These are phyloP conservation scores for Platycnemis pennipes DNA, from an alignment of 2,888 invertebrate genomes.

Conservation along the genomic window DNA sequence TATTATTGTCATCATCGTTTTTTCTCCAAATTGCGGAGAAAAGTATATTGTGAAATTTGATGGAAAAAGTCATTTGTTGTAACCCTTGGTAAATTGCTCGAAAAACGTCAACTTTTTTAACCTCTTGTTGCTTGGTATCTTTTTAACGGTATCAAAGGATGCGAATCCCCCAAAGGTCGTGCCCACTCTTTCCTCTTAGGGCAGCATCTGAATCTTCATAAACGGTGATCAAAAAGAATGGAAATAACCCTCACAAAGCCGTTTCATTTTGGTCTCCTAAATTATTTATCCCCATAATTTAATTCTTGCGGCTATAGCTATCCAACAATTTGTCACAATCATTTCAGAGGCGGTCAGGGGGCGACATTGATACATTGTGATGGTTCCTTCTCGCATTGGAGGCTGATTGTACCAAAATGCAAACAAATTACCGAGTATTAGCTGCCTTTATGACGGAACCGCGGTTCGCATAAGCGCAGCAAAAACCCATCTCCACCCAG, in stretches of 20 bases:
- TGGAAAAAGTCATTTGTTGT: too few species aligned
- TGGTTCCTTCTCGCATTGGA: not conserved
- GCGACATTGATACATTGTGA: not conserved
- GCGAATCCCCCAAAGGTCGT: not conserved
- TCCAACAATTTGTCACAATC: not conserved
- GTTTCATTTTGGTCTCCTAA: not conserved
- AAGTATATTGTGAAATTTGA: too few species aligned
- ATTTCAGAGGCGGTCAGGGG: not conserved
- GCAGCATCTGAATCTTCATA: not conserved
- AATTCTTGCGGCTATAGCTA: not conserved
- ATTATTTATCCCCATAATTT: slow-evolving; percentile 22
- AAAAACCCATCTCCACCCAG: not conserved
- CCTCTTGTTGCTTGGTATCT: not conserved
- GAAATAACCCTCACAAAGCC: not conserved
- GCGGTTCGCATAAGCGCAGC: not conserved
- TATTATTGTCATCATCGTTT: too few species aligned
- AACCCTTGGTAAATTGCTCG: too few species aligned
- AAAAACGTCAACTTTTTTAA: too few species aligned
- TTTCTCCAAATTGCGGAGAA: too few species aligned
- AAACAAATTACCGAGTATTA: slow-evolving; percentile 18
- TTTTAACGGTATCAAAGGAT: not conserved
- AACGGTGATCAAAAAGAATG: not conserved
- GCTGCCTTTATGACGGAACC: not conserved
- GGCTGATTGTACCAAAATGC: not conserved
- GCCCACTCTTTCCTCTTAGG: not conserved